phyloP scores from a whole-genome alignment of 2,113 vertebrate species.

The Otus sunia region DNA sequence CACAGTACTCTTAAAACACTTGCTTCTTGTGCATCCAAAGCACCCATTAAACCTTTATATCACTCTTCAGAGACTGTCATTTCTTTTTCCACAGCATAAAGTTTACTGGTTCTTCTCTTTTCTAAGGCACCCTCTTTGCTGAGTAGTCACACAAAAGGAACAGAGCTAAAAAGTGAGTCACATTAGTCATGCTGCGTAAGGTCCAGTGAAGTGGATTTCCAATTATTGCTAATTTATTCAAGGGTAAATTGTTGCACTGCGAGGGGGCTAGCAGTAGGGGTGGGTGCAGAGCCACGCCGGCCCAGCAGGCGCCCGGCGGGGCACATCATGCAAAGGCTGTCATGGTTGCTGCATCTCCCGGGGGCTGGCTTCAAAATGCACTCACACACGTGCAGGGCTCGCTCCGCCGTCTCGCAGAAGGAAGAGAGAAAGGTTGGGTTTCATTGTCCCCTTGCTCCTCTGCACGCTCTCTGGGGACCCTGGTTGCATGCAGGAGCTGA shows the following conservation, averaged over 20 bases:
- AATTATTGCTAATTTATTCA: slow-evolving; percentile 69
- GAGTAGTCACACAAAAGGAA: slow-evolving; percentile 50
- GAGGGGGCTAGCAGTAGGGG: slow-evolving; percentile 49
- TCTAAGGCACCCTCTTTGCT: slow-evolving; percentile 36
- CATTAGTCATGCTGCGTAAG: slow-evolving; percentile 67
- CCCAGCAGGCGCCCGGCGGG: background rate
- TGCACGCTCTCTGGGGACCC: accelerated
- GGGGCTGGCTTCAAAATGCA: background rate
- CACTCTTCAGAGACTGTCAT: slow-evolving; percentile 61
- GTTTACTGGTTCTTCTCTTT: slow-evolving; percentile 61
- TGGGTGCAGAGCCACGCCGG: slow-evolving; percentile 30
- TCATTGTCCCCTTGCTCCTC: background rate
- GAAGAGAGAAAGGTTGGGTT: background rate
- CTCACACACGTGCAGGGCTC: background rate
- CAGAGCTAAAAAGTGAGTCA: slow-evolving; percentile 61
- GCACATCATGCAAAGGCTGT: background rate
- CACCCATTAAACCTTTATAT: slow-evolving; percentile 54
- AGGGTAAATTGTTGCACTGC: slow-evolving; percentile 58
- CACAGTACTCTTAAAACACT: slow-evolving; percentile 31
- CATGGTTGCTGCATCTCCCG: background rate
- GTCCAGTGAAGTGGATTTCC: slow-evolving; percentile 67
- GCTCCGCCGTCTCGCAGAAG: background rate
- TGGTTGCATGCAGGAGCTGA: accelerated
- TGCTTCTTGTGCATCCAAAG: slow-evolving; percentile 35
- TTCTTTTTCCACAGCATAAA: slow-evolving; percentile 64